Evolutionary conservation across 2,888 invertebrate species (phyloP).

Genomic region (Antitype chi): DNA sequence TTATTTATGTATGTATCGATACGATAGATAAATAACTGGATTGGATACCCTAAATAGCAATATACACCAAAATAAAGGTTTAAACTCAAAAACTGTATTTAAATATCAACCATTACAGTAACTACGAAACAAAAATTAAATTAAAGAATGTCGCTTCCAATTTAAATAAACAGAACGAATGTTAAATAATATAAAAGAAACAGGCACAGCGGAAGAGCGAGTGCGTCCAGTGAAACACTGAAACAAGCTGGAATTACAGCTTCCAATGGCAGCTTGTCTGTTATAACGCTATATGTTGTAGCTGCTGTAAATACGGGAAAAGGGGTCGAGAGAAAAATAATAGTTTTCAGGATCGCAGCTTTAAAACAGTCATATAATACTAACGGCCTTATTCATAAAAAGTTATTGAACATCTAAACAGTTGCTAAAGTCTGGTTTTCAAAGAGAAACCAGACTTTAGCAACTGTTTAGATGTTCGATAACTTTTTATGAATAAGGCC

Average conservation of each 20-base stretch:
- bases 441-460: too few species aligned
- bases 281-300: background rate
- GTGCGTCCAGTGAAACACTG: constrained; percentile 7
- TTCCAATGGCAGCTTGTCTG: constrained; percentile 10
- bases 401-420: too few species aligned
- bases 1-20: too few species aligned
- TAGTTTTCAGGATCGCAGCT: too few species aligned
- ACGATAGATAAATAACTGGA: too few species aligned
- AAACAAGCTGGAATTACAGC: constrained; percentile 22
- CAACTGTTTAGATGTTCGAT: too few species aligned
- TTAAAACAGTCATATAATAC: too few species aligned
- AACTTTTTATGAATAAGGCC: too few species aligned
- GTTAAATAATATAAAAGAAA: background rate
- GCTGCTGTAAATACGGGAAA: background rate
- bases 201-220: background rate
- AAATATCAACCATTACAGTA: background rate
- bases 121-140: background rate
- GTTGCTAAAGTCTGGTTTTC: too few species aligned
- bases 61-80: background rate
- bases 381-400: too few species aligned
- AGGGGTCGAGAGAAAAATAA: background rate
- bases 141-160: background rate
- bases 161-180: constrained; percentile 13
- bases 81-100: background rate
- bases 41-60: too few species aligned